phyloP scores from a whole-genome alignment of 2,888 invertebrate species.

The Drosophila tanythrix region DNA sequence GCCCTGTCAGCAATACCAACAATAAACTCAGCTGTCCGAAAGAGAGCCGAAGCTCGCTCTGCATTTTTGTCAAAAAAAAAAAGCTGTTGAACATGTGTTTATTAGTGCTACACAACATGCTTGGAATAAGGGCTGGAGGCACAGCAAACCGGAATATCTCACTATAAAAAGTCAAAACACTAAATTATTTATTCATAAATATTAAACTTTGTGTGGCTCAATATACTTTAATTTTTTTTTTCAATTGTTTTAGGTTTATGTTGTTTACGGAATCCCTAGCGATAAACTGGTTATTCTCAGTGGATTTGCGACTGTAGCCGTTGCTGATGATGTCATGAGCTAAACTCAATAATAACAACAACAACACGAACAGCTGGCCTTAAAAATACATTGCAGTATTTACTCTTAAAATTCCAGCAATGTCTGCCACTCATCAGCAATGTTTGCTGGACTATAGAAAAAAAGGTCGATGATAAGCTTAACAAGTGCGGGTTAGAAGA shows the following conservation, averaged over 20 bases:
- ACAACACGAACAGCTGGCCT: constrained; percentile 60
- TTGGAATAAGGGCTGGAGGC: not conserved
- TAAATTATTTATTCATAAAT: not conserved
- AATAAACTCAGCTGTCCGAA: constrained; percentile 57
- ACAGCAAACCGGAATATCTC: not conserved
- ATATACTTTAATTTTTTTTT: not conserved
- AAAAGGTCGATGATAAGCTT: constrained; percentile 48
- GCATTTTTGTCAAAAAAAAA: constrained; percentile 14
- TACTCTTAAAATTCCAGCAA: constrained; percentile 1
- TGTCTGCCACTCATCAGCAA: constrained; percentile 7
- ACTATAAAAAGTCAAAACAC: not conserved
- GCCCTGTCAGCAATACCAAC: constrained; percentile 54
- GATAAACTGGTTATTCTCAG: constrained; percentile 58
- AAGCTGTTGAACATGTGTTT: constrained; percentile 63
- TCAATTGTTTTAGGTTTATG: not conserved
- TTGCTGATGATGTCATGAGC: constrained; percentile 65
- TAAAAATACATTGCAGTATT: constrained; percentile 11
- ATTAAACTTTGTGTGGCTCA: too few species aligned
- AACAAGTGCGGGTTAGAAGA: constrained; percentile 67
- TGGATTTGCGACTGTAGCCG: constrained; percentile 30
- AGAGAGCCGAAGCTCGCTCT: constrained; percentile 47
- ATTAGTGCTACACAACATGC: constrained; percentile 16
- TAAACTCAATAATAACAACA: constrained; percentile 47
- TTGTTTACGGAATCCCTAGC: constrained; percentile 43
- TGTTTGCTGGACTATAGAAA: constrained; percentile 32